These are phyloP conservation scores for Ormyrus nitidulus DNA, from an alignment of 2,888 invertebrate species.

Conservation along the genomic window DNA sequence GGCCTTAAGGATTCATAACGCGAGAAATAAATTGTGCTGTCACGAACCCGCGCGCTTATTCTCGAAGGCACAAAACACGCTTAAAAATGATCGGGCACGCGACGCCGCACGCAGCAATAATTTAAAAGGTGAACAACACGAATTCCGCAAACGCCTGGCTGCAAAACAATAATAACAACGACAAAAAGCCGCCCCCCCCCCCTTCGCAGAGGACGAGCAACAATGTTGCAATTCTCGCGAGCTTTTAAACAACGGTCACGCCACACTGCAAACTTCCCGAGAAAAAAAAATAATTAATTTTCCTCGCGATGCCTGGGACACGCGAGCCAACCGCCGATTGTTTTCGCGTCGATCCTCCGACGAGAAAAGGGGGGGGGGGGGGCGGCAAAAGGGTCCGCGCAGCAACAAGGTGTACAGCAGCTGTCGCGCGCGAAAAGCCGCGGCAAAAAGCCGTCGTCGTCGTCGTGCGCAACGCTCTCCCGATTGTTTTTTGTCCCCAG, in stretches of 20 bases:
- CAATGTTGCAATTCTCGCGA: slow-evolving; percentile 1
- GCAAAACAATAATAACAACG: not conserved
- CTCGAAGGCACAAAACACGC: not conserved
- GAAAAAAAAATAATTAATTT: slow-evolving; percentile 31
- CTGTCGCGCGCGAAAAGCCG: not conserved
- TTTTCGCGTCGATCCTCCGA: not conserved
- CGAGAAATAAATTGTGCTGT: too few species aligned
- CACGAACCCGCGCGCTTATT: not conserved
- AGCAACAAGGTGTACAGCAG: not conserved
- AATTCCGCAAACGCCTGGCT: not conserved
- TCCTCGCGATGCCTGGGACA: not conserved
- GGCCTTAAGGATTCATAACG: too few species aligned
- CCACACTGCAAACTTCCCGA: slow-evolving; percentile 2
- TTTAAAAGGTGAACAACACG: not conserved
- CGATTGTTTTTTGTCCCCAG: not conserved
- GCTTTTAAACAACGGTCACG: not conserved
- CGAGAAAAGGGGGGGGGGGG: not conserved
- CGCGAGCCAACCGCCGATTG: not conserved
- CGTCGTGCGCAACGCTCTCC: not conserved
- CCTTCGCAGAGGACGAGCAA: too few species aligned
- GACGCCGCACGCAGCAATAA: too few species aligned
- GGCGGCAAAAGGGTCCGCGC: not conserved
- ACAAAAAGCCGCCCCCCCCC: not conserved
- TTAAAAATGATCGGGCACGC: not conserved
- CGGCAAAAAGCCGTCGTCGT: not conserved